Evolutionary conservation across 1,140 invertebrate genomes (phyloP), one percentile per base, ranked within the genome.

Genomic region (Saccostrea echinata): DNA sequence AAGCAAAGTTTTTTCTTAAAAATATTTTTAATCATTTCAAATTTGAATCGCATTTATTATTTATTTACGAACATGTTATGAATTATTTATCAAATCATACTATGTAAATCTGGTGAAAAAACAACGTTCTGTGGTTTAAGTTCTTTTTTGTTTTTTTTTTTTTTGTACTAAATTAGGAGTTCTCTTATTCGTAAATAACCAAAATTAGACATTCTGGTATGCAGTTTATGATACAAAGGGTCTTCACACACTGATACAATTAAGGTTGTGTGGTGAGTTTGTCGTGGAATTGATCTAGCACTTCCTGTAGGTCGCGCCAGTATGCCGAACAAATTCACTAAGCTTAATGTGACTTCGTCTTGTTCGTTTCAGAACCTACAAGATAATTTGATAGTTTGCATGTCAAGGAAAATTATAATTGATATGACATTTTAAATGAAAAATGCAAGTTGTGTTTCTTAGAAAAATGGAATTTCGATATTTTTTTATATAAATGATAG

Each of bases 241-340:
- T 33, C 68, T 30, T 76, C 68, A 30, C 68, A 76, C 24, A 76
- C 68, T 76, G 68, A 33, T 76, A 76, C 68, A 76, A 76, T 76
- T 76, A 76, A 76, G 68, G 68, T 30, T 76, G 68, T 76, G 68
- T 27, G 68, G 27, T 16, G 68, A 76, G 12, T 33, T 11, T 76
- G 68, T 76, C 68, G 68, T 27, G 27, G 68, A 33, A 30, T 76
- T 76, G 68, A 76, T 76, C 24, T 76, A 76, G 68, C 68, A 76
- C 68, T 76, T 76, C 68, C 68, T 27, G 12, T 3, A 24, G 27
- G 68, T 76, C 68, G 68, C 68, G 68, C 68, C 68, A 33, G 27
- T 30, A 16, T 76, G 68, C 68, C 68, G 68, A 30, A 16, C 27
- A 30, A 18, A 30, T 76, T 61, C 55, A n/a, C 27, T 30, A 33